A percentile compares a stretch with the other conserved stretches of the same genome.
These are phyloP conservation scores for Microctonus aethiopoides DNA, from an alignment of 2,888 invertebrate species.

Conservation along the genomic window DNA sequence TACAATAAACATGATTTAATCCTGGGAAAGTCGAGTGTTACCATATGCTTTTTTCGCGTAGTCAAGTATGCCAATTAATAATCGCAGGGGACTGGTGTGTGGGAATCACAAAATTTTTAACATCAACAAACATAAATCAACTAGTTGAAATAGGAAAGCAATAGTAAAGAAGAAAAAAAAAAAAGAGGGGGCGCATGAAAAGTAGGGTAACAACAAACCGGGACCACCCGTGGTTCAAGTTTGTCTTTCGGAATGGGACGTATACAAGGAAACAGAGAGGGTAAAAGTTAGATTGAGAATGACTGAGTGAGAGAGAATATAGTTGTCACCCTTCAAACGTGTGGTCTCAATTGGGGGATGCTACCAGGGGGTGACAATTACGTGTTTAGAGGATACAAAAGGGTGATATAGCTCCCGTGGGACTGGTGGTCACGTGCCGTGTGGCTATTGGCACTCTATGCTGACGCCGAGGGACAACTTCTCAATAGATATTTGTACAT, in stretches of 20 bases:
- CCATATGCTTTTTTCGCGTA: conserved; percentile 49
- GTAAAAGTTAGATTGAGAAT: background rate
- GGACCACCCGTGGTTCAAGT: conserved; percentile 17
- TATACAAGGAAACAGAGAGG: conserved; percentile 4
- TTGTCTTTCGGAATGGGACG: conserved; percentile 3
- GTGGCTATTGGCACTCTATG: conserved; percentile 21
- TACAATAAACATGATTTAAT: conserved; percentile 21
- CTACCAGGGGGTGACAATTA: conserved; percentile 58
- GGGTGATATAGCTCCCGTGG: conserved; percentile 54
- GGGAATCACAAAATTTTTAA: conserved; percentile 59
- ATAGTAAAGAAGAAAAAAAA: conserved; percentile 1
- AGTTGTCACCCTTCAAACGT: conserved; percentile 39
- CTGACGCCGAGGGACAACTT: background rate
- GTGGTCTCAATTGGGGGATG: conserved; percentile 35
- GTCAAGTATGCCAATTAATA: conserved; percentile 25
- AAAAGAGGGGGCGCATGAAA: conserved; percentile 19
- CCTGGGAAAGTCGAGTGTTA: conserved; percentile 57
- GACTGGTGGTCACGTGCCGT: conserved; percentile 44
- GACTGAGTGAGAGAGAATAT: conserved; percentile 14
- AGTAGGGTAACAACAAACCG: conserved; percentile 14
- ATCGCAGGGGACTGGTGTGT: conserved; percentile 44
- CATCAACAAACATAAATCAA: conserved; percentile 62
- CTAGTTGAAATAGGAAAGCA: conserved; percentile 39
- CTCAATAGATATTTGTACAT: conserved; percentile 6
- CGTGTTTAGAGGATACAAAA: conserved; percentile 59